Evolutionary conservation across 1,140 invertebrate species (phyloP).

Genomic region (Halyomorpha halys): DNA sequence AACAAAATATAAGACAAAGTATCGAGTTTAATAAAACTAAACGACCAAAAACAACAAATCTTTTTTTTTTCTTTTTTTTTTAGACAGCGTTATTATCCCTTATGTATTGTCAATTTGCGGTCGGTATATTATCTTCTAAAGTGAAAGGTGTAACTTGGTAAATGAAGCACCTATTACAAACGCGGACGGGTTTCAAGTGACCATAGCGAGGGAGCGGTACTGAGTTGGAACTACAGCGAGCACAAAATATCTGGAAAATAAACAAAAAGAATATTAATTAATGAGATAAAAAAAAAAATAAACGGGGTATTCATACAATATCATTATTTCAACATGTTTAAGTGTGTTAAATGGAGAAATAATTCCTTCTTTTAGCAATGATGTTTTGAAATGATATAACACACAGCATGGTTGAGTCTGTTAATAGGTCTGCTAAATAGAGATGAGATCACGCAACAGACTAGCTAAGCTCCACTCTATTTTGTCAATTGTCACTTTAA

Average conservation of each 20-base stretch:
- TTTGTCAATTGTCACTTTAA: no score
- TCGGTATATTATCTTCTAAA: conserved; percentile 22
- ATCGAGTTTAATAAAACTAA: background rate
- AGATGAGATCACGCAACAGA: no score
- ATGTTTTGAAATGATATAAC: no score
- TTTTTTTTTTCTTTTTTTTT: background rate
- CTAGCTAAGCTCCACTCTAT: no score
- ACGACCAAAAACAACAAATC: background rate
- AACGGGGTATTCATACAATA: no score
- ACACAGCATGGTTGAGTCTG: no score
- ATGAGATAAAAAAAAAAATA: background rate
- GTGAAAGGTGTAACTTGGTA: conserved; percentile 59
- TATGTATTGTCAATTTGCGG: conserved; percentile 18
- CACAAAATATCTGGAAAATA: conserved; percentile 73
- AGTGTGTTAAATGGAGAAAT: no score
- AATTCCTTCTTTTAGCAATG: no score
- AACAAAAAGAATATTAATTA: conserved; percentile 16
- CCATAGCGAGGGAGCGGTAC: conserved; percentile 88
- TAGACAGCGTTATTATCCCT: background rate
- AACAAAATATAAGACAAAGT: conserved; percentile 17
- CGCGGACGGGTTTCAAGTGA: conserved; percentile 80
- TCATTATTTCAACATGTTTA: no score
- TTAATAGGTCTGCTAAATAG: no score
- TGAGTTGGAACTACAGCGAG: conserved; percentile 82
- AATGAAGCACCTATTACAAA: conserved; percentile 85